Evolutionary conservation across 1,140 invertebrate species (phyloP).

Genomic region (Gryon sp.): DNA sequence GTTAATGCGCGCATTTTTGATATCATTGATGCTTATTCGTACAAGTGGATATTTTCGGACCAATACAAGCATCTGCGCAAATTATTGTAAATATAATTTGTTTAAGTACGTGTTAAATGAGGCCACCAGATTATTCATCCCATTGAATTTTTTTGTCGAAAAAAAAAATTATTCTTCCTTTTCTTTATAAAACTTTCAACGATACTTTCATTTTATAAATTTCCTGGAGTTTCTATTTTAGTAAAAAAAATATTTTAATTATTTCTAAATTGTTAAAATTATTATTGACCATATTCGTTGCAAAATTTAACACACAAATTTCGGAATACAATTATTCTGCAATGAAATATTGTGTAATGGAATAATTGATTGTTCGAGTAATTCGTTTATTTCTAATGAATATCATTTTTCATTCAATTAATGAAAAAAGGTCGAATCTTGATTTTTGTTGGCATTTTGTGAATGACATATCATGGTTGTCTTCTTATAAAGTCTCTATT

Average conservation of each 20-base stretch:
- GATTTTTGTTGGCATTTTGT: too few relatives aligned
- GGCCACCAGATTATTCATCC: slow-evolving; percentile 2
- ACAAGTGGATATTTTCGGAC: slow-evolving; percentile 59
- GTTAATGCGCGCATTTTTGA: slow-evolving; percentile 49
- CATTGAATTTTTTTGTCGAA: slow-evolving; percentile 11
- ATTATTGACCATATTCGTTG: too few relatives aligned
- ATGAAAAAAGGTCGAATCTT: too few relatives aligned
- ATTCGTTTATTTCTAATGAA: too few relatives aligned
- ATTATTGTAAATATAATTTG: slow-evolving; percentile 53
- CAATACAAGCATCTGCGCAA: slow-evolving; percentile 5
- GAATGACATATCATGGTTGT: slow-evolving; percentile 4
- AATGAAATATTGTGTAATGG: too few relatives aligned
- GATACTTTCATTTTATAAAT: too few relatives aligned
- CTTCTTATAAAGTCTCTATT: slow-evolving; percentile 23
- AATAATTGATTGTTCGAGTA: too few relatives aligned
- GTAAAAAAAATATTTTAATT: too few relatives aligned
- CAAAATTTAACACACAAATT: not conserved
- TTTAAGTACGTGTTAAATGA: slow-evolving; percentile 58
- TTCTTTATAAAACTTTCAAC: not conserved
- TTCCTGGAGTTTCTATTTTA: too few relatives aligned
- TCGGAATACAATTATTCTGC: too few relatives aligned
- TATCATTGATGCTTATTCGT: slow-evolving; percentile 31
- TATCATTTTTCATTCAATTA: too few relatives aligned
- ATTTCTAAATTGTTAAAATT: too few relatives aligned
- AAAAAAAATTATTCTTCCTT: slow-evolving; percentile 6